Conservation (phyloP, 1,140 invertebrate genomes). For the Dendrolimus punctatus region DNA sequence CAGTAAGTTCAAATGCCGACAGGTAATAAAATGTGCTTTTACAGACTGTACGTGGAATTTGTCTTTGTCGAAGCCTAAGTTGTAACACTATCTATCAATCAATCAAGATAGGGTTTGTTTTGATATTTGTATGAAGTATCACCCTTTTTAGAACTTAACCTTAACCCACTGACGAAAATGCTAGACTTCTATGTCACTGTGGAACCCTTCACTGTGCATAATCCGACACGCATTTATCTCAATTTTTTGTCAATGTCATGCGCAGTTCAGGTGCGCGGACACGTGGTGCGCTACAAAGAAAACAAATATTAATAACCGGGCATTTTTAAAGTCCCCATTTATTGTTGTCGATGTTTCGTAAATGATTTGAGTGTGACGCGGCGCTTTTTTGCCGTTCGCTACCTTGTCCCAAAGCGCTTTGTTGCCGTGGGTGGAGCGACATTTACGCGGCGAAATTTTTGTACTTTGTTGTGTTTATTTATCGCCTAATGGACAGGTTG, state of each 20-base stretch:
- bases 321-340: constrained; percentile 68
- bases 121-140: too few species aligned
- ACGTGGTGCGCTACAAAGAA: constrained; percentile 64
- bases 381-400: constrained; percentile 45
- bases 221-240: constrained; percentile 35
- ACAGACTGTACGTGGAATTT: too few species aligned
- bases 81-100: too few species aligned
- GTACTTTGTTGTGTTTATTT: constrained; percentile 63
- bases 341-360: constrained; percentile 70
- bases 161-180: too few species aligned
- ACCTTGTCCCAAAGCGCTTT: constrained; percentile 40
- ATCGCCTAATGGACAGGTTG: constrained; percentile 64
- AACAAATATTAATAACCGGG: constrained; percentile 68
- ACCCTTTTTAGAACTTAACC: too few species aligned
- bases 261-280: constrained; percentile 66
- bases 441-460: constrained; percentile 47
- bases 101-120: too few species aligned
- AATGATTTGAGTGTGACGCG: constrained; percentile 66
- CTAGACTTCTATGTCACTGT: too few species aligned
- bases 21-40: too few species aligned
- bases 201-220: too few species aligned
- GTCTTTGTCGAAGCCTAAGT: too few species aligned
- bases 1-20: too few species aligned
- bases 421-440: constrained; percentile 44
- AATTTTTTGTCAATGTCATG: constrained; percentile 64